phyloP scores from a whole-genome alignment of 2,888 invertebrate species.

The Ganaspis brasiliensis region DNA sequence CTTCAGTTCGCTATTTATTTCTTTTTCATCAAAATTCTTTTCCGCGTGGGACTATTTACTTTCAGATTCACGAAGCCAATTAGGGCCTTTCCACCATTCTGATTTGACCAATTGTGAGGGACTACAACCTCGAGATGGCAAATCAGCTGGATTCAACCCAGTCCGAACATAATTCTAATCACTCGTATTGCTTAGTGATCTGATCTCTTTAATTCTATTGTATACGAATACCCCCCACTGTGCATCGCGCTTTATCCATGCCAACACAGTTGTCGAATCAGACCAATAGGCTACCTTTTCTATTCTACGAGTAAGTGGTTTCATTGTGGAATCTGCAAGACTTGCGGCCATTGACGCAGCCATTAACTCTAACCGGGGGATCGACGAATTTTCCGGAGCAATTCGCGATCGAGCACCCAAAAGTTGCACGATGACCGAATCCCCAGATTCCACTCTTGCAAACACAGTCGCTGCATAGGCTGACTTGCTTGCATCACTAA shows the following conservation, averaged over 20 bases:
- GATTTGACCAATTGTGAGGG: slow-evolving; percentile 63
- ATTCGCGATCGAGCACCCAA: slow-evolving; percentile 67
- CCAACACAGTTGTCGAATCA: too few species aligned
- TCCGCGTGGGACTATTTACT: slow-evolving; percentile 61
- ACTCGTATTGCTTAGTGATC: neutral
- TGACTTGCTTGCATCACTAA: too few species aligned
- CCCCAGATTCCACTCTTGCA: neutral
- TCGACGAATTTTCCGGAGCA: slow-evolving; percentile 65
- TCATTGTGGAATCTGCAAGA: slow-evolving; percentile 44
- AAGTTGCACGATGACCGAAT: slow-evolving; percentile 42
- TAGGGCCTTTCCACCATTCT: slow-evolving; percentile 72
- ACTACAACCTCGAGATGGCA: slow-evolving; percentile 70
- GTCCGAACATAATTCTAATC: slow-evolving; percentile 70
- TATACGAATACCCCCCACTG: too few species aligned
- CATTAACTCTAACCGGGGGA: slow-evolving; percentile 70
- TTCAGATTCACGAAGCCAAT: slow-evolving; percentile 63
- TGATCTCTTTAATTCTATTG: slow-evolving; percentile 67
- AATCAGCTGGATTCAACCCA: slow-evolving; percentile 69
- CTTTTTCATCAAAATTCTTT: slow-evolving; percentile 33
- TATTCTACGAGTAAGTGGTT: neutral
- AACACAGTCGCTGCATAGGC: too few species aligned
- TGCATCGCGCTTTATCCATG: too few species aligned
- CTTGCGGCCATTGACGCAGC: slow-evolving; percentile 66
- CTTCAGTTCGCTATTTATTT: slow-evolving; percentile 55
- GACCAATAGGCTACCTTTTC: neutral